These are phyloP conservation scores for Lomographa bimaculata DNA, from an alignment of 2,888 invertebrate genomes.

Conservation along the genomic window DNA sequence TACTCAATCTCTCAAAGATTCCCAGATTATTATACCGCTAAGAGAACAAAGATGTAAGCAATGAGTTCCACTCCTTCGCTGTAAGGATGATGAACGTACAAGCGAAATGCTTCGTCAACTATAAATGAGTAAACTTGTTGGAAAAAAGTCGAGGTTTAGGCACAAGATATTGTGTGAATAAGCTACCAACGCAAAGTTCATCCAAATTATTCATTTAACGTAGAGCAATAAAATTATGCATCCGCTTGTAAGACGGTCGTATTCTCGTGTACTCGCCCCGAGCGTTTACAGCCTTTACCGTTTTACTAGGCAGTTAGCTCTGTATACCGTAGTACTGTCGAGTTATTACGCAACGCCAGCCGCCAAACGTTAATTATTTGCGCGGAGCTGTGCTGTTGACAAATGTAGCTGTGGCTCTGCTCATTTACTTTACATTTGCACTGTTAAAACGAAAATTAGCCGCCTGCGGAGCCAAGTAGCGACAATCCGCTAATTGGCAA, in stretches of 20 bases:
- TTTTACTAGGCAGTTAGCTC: slow-evolving; percentile 28
- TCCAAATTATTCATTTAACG: slow-evolving; percentile 16
- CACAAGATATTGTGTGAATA: too few relatives aligned
- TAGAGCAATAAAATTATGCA: slow-evolving; percentile 9
- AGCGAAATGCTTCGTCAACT: too few relatives aligned
- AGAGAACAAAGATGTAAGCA: too few relatives aligned
- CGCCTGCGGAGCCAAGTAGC: slow-evolving; percentile 15
- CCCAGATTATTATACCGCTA: too few relatives aligned
- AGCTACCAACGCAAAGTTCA: too few relatives aligned
- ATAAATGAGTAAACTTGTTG: too few relatives aligned
- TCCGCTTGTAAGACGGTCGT: slow-evolving; percentile 18
- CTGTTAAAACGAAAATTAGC: slow-evolving; percentile 34
- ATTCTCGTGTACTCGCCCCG: slow-evolving; percentile 18
- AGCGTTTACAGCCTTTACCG: slow-evolving; percentile 23
- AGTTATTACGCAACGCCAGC: slow-evolving; percentile 33
- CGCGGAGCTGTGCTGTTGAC: slow-evolving; percentile 48
- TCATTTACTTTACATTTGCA: slow-evolving; percentile 41
- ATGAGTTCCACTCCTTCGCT: too few relatives aligned
- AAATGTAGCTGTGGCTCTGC: slow-evolving; percentile 40
- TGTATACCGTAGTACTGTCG: slow-evolving; percentile 24
- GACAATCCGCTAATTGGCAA: slow-evolving; percentile 25
- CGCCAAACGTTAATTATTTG: slow-evolving; percentile 40
- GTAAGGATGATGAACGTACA: too few relatives aligned
- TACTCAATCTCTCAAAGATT: too few relatives aligned
- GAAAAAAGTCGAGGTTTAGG: too few relatives aligned